phyloP scores from a whole-genome alignment of 2,888 invertebrate species.

The Ophion slaviceki region DNA sequence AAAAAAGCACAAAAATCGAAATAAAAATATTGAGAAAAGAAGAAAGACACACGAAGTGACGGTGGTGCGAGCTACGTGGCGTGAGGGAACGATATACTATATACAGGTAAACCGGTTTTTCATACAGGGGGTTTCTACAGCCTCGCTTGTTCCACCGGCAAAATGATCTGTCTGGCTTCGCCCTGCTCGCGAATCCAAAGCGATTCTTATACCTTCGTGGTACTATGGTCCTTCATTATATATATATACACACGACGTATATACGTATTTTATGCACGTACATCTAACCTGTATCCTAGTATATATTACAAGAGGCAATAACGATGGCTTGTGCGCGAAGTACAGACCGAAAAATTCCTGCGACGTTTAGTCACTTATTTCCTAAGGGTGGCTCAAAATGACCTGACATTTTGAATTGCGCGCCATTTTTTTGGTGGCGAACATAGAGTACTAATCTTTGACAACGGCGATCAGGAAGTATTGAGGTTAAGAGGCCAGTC shows the following conservation, averaged over 20 bases:
- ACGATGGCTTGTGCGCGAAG: conserved; percentile 2
- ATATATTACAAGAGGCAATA: conserved; percentile 6
- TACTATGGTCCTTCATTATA: conserved; percentile 16
- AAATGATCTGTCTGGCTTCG: conserved; percentile 77
- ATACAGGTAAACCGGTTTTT: conserved; percentile 75
- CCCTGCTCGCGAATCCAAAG: conserved; percentile 60
- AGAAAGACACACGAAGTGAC: conserved; percentile 51
- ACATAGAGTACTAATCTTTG: no score
- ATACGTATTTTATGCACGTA: neutral
- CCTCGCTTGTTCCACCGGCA: conserved; percentile 69
- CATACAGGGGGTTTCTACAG: conserved; percentile 71
- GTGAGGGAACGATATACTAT: conserved; percentile 39
- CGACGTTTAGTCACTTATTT: neutral
- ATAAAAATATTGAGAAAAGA: conserved; percentile 60
- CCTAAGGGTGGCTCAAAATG: no score
- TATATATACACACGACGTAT: conserved; percentile 16
- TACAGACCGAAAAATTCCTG: conserved; percentile 23
- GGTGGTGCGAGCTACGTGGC: conserved; percentile 63
- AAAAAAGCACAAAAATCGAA: conserved; percentile 45
- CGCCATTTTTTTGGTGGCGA: no score
- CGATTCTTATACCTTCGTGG: conserved; percentile 52
- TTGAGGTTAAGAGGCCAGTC: no score
- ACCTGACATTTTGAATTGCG: no score
- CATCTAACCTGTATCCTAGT: conserved; percentile 6
- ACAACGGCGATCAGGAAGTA: no score